A percentile compares a stretch with the other conserved stretches of the same genome.
phyloP scores from a whole-genome alignment of 2,888 invertebrate genomes.

The Machimus atricapillus region DNA sequence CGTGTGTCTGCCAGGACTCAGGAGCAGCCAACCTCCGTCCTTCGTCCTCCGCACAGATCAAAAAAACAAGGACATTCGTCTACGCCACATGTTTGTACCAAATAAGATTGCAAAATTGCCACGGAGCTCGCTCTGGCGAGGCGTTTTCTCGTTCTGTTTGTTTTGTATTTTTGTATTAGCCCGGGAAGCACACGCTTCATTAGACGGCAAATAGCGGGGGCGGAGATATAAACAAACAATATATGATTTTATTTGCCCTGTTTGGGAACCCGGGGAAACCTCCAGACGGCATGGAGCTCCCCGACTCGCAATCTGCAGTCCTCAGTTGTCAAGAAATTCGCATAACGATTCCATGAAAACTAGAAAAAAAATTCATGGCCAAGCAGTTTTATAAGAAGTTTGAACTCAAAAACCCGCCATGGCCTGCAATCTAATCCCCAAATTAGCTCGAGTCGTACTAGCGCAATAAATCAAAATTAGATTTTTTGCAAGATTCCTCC shows the following conservation, averaged over 20 bases:
- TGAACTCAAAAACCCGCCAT: background rate
- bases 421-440: background rate
- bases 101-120: constrained; percentile 38
- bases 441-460: background rate
- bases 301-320: background rate
- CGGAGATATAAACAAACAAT: background rate
- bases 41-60: background rate
- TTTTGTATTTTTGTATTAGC: constrained; percentile 36
- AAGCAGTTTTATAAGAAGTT: background rate
- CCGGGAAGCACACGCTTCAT: constrained; percentile 14
- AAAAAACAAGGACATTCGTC: constrained; percentile 32
- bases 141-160: constrained; percentile 25
- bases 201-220: constrained; percentile 28
- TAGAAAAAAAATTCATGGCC: background rate
- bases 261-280: constrained; percentile 1
- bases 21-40: background rate
- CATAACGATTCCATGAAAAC: background rate
- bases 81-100: constrained; percentile 35
- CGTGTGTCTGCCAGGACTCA: background rate
- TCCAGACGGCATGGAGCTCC: background rate
- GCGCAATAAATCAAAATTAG: background rate
- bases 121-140: background rate
- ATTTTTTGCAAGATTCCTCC: background rate
- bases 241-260: constrained; percentile 27
- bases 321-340: background rate